Evolutionary conservation across 2,797 vertebrate species (phyloP), one percentile per base, ranked within the genome.

Genomic region (Heliangelus exortis): DNA sequence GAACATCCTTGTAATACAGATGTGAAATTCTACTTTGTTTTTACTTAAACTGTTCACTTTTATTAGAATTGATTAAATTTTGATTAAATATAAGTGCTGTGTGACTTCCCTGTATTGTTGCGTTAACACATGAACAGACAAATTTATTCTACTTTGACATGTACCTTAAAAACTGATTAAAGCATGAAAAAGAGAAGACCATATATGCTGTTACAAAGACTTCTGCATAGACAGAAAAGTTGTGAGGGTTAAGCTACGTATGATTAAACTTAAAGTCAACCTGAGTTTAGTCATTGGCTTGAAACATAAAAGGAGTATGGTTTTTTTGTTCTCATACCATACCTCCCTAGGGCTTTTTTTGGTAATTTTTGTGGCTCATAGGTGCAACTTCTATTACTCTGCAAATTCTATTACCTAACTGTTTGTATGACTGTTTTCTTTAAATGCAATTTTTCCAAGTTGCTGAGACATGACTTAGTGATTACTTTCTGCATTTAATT

Each of bases 101-200:
- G 87, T 0, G 2, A 11, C 34, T 93, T 84, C 41, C 15, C 28
- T 94, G 47, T 85, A 91, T 74, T 95, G 74, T 96, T 93, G 48
- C 92, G 90, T 92, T 96, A 96, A 95, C 72, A 89, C 59, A 83
- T 84, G 84, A 94, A 91, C 91, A 96, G 89, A 58, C 83, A 92
- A 47, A 93, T 90, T 90, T 61, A 65, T 78, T 59, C 61, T 83
- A 50, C 78, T 97, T 93, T 93, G 80, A 91, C 62, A 84, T 47
- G 68, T 54, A 23, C 84, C 80, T 97, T 96, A 94, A 97, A 96
- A 96, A 86, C 81, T 2, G 15, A 87, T 87, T 92, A 87, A 91
- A 81, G 39, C 11, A 48, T 48, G 47, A 79, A 74, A 75, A 92
- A 81, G 28, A 75, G 81, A 91, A 87, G 21, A 6, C 12, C 55